These are phyloP conservation scores for Lepeophtheirus salmonis DNA, from an alignment of 1,140 invertebrate genomes.

Conservation along the genomic window DNA sequence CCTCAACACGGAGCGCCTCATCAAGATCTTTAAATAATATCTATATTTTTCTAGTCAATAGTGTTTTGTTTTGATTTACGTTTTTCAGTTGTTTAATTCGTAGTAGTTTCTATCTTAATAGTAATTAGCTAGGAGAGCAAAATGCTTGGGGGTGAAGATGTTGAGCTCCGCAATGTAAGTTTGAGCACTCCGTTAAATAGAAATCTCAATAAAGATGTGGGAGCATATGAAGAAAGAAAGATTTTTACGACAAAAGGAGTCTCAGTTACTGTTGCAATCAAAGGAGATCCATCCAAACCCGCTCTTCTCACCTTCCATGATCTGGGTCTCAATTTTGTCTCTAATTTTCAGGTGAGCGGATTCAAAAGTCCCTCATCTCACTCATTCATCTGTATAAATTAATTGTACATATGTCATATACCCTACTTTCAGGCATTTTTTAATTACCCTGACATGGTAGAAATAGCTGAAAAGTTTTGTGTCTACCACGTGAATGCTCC, in stretches of 20 bases:
- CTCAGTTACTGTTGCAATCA: slow-evolving; percentile 78
- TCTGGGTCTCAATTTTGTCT: slow-evolving; percentile 63
- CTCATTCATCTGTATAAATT: too few relatives aligned
- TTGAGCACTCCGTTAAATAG: slow-evolving; percentile 16
- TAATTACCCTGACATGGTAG: slow-evolving; percentile 86
- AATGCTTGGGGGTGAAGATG: too few relatives aligned
- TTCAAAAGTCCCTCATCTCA: too few relatives aligned
- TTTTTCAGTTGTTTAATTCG: too few relatives aligned
- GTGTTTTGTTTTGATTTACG: too few relatives aligned
- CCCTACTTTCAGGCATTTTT: slow-evolving; percentile 99
- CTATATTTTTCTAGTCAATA: too few relatives aligned
- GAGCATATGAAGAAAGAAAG: slow-evolving; percentile 39
- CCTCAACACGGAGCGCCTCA: too few relatives aligned
- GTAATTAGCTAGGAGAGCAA: too few relatives aligned
- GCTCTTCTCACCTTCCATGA: slow-evolving; percentile 93
- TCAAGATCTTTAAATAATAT: too few relatives aligned
- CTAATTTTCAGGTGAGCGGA: slow-evolving; percentile 22
- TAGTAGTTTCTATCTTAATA: too few relatives aligned
- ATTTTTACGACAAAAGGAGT: slow-evolving; percentile 73
- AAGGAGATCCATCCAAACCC: slow-evolving; percentile 72
- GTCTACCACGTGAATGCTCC: slow-evolving; percentile 96
- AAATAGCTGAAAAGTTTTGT: slow-evolving; percentile 86
- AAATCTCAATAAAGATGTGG: slow-evolving; percentile 18
- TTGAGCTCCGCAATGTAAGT: slow-evolving; percentile 20
- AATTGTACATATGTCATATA: too few relatives aligned